Evolutionary conservation across 2,888 invertebrate genomes (phyloP), one percentile per base, ranked within the genome.

Genomic region (Drosophila birchii): DNA sequence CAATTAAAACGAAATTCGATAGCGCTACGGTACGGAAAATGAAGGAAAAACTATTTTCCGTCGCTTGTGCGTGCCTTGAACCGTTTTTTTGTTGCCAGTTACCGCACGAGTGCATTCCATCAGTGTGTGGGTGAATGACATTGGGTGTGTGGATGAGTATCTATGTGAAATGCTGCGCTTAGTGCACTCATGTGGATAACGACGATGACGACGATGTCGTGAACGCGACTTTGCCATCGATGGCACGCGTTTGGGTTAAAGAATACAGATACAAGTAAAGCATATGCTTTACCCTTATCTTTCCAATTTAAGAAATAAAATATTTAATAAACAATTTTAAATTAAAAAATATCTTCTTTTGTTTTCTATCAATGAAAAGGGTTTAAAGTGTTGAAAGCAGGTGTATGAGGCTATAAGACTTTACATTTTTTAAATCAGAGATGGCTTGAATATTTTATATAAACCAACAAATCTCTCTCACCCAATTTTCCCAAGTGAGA

Each of bases 131-230:
- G 60, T 72, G 56, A 74, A 41, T 59, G 61, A 56, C 43, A 62
- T 29, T 70, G 16, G 38, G 55, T 32, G 53, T 51, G 34, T 62
- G 64, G 55, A 38, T 62, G 56, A 49, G 57, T 70, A 56, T 70
- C 51, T 67, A 55, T 63, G 60, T 53, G 60, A 60, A 61, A 54
- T 68, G 47, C 51, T 58, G 43, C 39, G 62, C 76, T 76, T 75
- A 61, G 57, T 59, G 81, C 76, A 80, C 70, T 76, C 86, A 86
- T 78, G 86, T 76, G 78, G 53, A 81, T 72, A 83, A 74, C 49
- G 57, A 72, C 67, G 43, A 64, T 36, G 60, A 53, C 58, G 59
- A 71, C 67, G 43, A 60, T 44, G 61, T 57, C 66, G 61, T 55
- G 66, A 54, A 59, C 51, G 53, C 45, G 75, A 75, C 68, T 29